These are phyloP conservation scores for Hoplias malabaricus DNA, from an alignment of 2,113 vertebrate species.

Conservation along the genomic window DNA sequence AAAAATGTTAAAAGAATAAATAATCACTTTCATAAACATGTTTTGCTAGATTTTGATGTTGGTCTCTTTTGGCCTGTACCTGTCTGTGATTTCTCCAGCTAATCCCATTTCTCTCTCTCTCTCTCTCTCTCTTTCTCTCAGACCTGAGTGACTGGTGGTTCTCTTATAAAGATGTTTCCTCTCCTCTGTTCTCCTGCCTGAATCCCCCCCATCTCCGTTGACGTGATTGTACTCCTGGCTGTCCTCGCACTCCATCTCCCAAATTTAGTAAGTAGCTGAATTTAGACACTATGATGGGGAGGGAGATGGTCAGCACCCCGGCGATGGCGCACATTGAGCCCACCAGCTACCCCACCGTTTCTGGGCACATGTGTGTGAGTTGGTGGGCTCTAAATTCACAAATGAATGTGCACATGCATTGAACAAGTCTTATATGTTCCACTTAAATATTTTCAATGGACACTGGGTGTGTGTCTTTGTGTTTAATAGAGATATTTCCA, in stretches of 20 bases:
- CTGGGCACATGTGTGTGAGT: conserved; percentile 90
- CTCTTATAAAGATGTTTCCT: conserved; percentile 52
- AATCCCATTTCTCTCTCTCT: background rate
- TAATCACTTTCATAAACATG: too few species aligned
- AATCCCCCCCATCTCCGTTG: conserved; percentile 61
- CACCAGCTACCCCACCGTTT: conserved; percentile 87
- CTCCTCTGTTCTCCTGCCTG: conserved; percentile 56
- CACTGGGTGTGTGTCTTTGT: too few species aligned
- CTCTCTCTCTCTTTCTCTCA: background rate
- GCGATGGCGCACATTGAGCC: conserved; percentile 93
- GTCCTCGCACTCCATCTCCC: conserved; percentile 76
- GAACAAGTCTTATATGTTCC: too few species aligned
- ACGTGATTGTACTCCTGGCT: conserved; percentile 64
- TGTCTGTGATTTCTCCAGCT: background rate
- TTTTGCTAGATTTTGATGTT: background rate
- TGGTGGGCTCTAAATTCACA: too few species aligned
- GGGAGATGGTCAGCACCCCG: conserved; percentile 88
- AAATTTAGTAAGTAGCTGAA: conserved; percentile 94
- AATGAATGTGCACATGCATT: too few species aligned
- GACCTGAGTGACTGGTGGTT: conserved; percentile 76
- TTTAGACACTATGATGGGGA: conserved; percentile 93
- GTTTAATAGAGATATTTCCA: too few species aligned
- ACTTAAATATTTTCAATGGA: too few species aligned
- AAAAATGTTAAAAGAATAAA: too few species aligned
- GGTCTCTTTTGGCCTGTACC: background rate